Evolutionary conservation across 1,140 invertebrate genomes (phyloP).

Genomic region (Dendrolimus kikuchii): DNA sequence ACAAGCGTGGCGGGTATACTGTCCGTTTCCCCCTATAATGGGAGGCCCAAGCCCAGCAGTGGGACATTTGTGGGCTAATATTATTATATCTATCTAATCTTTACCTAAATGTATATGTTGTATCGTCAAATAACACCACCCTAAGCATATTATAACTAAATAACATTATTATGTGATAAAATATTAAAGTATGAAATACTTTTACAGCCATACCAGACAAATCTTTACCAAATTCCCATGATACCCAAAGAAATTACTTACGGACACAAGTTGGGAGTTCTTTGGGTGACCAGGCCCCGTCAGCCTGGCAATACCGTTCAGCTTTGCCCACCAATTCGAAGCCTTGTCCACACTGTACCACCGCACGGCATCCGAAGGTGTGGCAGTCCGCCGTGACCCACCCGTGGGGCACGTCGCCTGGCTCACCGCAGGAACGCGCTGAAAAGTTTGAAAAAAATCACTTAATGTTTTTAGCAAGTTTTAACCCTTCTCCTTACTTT

Average conservation of each 20-base stretch:
- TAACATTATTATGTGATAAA: too few relatives aligned
- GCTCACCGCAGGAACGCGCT: constrained; percentile 90
- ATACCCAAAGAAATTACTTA: constrained; percentile 65
- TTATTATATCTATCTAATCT: too few relatives aligned
- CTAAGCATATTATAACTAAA: too few relatives aligned
- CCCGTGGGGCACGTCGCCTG: constrained; percentile 91
- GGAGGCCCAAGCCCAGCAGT: too few relatives aligned
- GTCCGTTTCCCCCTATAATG: too few relatives aligned
- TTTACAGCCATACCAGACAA: constrained; percentile 5
- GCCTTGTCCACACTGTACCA: constrained; percentile 93
- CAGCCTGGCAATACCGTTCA: constrained; percentile 88
- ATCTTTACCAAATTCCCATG: constrained; percentile 43
- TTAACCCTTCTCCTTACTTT: too few relatives aligned
- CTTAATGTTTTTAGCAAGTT: too few relatives aligned
- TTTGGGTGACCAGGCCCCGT: constrained; percentile 91
- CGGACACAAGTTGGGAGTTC: constrained; percentile 92
- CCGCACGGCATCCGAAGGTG: constrained; percentile 91
- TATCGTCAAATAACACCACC: too few relatives aligned
- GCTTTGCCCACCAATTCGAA: constrained; percentile 91
- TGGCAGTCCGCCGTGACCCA: constrained; percentile 93
- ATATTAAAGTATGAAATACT: too few relatives aligned
- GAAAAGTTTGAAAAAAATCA: constrained; percentile 4
- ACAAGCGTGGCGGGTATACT: too few relatives aligned
- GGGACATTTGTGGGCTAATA: too few relatives aligned
- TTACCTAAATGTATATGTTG: too few relatives aligned